phyloP scores from a whole-genome alignment of 2,888 invertebrate species.

The Dioctria linearis region DNA sequence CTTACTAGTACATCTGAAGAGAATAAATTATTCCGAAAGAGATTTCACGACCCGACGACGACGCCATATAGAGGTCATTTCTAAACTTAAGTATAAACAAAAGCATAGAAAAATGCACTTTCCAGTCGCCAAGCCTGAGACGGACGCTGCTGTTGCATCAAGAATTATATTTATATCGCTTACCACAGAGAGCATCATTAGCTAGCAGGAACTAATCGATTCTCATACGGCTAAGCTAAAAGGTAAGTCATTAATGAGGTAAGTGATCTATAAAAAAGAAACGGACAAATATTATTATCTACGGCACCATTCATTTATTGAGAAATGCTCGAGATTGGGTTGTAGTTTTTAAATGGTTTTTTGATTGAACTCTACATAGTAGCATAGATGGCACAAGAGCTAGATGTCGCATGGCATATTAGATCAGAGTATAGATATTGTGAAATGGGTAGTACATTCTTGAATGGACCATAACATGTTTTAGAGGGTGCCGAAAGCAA shows the following conservation, averaged over 20 bases:
- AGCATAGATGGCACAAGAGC: too few relatives aligned
- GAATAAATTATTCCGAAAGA: conserved; percentile 9
- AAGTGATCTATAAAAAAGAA: background rate
- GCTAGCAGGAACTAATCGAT: conserved; percentile 6
- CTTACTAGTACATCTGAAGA: background rate
- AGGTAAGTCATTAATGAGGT: background rate
- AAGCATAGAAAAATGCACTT: background rate
- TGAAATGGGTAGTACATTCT: too few relatives aligned
- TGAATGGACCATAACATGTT: too few relatives aligned
- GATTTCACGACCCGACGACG: too few relatives aligned
- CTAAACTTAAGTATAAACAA: background rate
- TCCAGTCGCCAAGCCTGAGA: background rate
- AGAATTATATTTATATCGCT: conserved; percentile 25
- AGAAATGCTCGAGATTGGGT: too few relatives aligned
- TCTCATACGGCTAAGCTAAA: background rate
- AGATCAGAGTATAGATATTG: too few relatives aligned
- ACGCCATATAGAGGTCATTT: background rate
- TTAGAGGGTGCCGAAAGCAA: too few relatives aligned
- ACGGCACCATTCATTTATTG: too few relatives aligned
- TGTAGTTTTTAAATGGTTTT: too few relatives aligned
- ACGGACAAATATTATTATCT: background rate
- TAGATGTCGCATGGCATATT: too few relatives aligned
- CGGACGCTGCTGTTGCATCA: conserved; percentile 1
- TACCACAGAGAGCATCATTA: background rate
- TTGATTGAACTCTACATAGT: too few relatives aligned